Base-by-base conservation (phyloP, 2,797 vertebrate species). In the Trichosurus vulpecula region DNA sequence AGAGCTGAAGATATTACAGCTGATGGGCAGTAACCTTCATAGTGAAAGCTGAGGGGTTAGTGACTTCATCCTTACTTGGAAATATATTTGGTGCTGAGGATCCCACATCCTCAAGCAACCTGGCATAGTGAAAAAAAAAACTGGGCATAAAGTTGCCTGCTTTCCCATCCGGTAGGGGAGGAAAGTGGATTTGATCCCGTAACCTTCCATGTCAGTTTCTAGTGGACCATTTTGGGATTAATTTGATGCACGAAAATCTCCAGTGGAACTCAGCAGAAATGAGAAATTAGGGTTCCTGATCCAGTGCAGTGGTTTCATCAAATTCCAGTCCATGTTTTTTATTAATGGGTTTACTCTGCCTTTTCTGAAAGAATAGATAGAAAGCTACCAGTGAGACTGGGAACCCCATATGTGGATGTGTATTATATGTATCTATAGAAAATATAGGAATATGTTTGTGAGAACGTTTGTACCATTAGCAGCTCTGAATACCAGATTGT, bases 331-430 rank as follows among this genome's bases (percentile, higher is more conserved):
- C 95, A 93, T 29, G 92, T 97, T 98, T 97, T 98, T 53, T 91
- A 96, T 90, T 93, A 95, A 92, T 94, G 94, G 91, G 94, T 98
- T 97, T 95, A 94, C 91, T 97, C 95, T 97, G 93, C 96, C 94
- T 92, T 97, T 92, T 94, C 92, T 92, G 13, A 93, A 96, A 95
- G 93, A 52, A 91, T 61, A 22, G 2, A 52, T 90, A 52, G 57
- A 95, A 93, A 94, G 31, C 47, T 95, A 16, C 10, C 92, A 53
- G 14, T 55, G 93, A 87, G 57, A 41, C 0, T 87, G 74, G 74
- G 41, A 41, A 51, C 74, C 41, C 74, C 74, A 87, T 87, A 87
- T 47, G 16, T 91, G 58, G 6, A 92, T 96, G 47, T 94, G 11
- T 87, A 87, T 9, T 87, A 51, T 29, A 47, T 47, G 10, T 51